Conservation (phyloP, 2,797 vertebrate species). For the Poecile montanus region DNA sequence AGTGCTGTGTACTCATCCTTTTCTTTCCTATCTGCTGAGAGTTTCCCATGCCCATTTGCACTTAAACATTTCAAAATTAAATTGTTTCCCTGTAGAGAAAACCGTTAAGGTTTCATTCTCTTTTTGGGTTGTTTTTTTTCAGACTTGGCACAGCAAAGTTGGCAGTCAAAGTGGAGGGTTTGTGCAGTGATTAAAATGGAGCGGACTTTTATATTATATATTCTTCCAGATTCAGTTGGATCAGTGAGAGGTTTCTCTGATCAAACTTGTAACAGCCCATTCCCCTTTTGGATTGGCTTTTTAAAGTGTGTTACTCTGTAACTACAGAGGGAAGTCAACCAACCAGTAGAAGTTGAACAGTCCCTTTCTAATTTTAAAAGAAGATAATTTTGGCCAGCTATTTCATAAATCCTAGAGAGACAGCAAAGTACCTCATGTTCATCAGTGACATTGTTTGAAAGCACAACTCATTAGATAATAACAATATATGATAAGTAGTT, state of each 20-base stretch:
- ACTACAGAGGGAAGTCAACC: not conserved
- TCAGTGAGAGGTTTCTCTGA: not conserved
- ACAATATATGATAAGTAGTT: not conserved
- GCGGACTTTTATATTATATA: not conserved
- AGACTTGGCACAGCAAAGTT: fast-evolving
- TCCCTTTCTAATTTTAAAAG: not conserved
- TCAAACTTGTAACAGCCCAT: not conserved
- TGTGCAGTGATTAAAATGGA: not conserved
- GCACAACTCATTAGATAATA: not conserved
- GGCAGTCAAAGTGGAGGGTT: not conserved
- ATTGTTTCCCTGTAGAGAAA: not conserved
- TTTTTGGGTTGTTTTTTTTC: not conserved
- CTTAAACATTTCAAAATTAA: not conserved
- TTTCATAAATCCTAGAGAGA: not conserved
- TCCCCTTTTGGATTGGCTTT: not conserved
- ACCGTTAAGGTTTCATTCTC: not conserved
- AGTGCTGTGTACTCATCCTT: not conserved
- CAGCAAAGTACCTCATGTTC: not conserved
- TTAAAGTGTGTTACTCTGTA: not conserved
- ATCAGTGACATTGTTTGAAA: not conserved
- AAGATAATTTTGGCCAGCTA: not conserved
- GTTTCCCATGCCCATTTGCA: not conserved
- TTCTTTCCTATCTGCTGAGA: not conserved
- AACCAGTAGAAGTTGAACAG: not conserved
- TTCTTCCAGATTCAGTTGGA: not conserved